Conservation (phyloP, 2,113 vertebrate genomes). For the Aviceda subcristata region DNA sequence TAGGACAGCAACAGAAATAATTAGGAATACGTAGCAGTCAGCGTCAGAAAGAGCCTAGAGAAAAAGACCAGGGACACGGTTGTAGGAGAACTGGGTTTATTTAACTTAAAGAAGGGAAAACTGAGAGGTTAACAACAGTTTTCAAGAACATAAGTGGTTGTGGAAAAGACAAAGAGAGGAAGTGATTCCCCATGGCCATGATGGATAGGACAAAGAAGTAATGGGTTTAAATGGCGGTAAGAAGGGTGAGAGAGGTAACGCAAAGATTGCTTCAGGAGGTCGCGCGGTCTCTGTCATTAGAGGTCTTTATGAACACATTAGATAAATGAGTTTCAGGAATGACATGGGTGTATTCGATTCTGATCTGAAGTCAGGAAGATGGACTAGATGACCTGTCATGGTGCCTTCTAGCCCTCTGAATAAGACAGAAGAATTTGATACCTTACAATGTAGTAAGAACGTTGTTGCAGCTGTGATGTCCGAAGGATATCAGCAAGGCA, state of each 20-base stretch:
- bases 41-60: neutral
- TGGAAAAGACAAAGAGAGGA: neutral
- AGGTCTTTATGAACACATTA: neutral
- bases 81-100: neutral
- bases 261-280: neutral
- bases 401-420: neutral
- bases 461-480: neutral
- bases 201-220: neutral
- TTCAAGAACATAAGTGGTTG: neutral
- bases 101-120: neutral
- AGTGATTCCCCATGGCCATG: neutral
- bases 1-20: neutral
- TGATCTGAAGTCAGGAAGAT: neutral
- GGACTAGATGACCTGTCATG: neutral
- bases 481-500: neutral
- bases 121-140: neutral
- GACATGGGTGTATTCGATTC: neutral
- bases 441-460: neutral
- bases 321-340: neutral
- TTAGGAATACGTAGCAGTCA: neutral
- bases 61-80: neutral
- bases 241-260: neutral
- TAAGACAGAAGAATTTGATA: neutral
- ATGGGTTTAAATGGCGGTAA: neutral
- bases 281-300: neutral